Percentiles rank a stretch among this genome's conserved stretches.
Evolutionary conservation across 2,888 invertebrate species (phyloP).

Genomic region (Thereva unica): DNA sequence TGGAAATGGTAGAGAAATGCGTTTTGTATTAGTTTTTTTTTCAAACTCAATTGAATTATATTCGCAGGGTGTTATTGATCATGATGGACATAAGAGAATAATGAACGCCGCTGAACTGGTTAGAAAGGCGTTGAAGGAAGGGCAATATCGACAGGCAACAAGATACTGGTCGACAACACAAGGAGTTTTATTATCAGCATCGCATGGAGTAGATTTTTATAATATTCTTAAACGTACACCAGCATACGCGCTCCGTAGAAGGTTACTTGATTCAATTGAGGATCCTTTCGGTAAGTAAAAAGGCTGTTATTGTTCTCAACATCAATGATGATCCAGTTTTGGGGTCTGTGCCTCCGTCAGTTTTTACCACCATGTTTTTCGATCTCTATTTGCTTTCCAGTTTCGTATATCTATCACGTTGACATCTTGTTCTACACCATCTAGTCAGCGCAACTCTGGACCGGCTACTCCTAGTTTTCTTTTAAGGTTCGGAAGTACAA

Average conservation of each 20-base stretch:
- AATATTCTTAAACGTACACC: conserved; percentile 67
- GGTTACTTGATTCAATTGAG: background rate
- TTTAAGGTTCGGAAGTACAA: too few relatives aligned
- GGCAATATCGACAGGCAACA: conserved; percentile 66
- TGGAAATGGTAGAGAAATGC: conserved; percentile 64
- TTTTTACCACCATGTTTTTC: too few relatives aligned
- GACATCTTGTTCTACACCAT: too few relatives aligned
- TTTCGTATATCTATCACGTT: too few relatives aligned
- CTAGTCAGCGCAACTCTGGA: too few relatives aligned
- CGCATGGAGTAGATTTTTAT: conserved; percentile 76
- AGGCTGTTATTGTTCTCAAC: too few relatives aligned
- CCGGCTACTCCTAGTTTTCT: too few relatives aligned
- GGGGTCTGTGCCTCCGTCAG: too few relatives aligned
- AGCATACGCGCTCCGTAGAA: conserved; percentile 37
- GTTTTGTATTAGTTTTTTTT: background rate
- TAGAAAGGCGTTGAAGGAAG: conserved; percentile 63
- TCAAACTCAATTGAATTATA: conserved; percentile 13
- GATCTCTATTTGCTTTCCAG: too few relatives aligned
- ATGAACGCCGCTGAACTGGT: conserved; percentile 63
- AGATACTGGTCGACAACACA: conserved; percentile 69
- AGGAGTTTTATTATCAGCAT: conserved; percentile 63
- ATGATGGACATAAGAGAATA: conserved; percentile 65
- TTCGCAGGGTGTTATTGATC: conserved; percentile 69
- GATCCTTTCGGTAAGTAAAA: conserved; percentile 33
- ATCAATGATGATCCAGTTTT: too few relatives aligned